Evolutionary conservation across 2,888 invertebrate genomes (phyloP).

Genomic region (Cheilosia vernalis): DNA sequence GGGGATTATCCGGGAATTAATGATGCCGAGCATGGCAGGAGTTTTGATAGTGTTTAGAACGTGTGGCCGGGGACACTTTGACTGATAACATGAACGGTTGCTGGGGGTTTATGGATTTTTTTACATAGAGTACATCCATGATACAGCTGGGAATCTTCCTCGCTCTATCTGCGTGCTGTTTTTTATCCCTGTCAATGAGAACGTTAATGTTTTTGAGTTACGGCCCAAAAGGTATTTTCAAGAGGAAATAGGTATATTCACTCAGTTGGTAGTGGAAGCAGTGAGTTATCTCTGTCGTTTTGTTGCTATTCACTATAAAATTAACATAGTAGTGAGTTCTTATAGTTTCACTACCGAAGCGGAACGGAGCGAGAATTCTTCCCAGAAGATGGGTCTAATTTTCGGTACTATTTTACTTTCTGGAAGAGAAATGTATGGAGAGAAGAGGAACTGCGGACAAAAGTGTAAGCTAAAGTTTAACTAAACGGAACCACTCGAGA

Average conservation of each 20-base stretch:
- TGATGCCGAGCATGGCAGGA: slow-evolving; percentile 31
- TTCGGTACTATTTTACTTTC: too few species aligned
- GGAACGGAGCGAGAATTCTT: too few species aligned
- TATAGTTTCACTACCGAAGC: too few species aligned
- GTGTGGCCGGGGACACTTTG: slow-evolving; percentile 8
- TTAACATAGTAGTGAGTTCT: background rate
- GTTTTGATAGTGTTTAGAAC: slow-evolving; percentile 40
- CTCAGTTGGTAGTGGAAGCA: background rate
- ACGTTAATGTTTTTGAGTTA: background rate
- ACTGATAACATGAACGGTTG: slow-evolving; percentile 46
- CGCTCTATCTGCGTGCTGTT: slow-evolving; percentile 5
- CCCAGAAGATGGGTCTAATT: too few species aligned
- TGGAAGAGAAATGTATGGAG: too few species aligned
- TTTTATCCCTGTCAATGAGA: background rate
- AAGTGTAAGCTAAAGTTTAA: too few species aligned
- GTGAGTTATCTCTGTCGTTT: too few species aligned
- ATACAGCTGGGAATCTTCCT: background rate
- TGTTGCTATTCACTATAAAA: too few species aligned
- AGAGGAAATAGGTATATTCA: background rate
- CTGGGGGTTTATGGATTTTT: slow-evolving; percentile 16
- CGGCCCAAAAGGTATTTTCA: background rate
- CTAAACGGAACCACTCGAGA: too few species aligned
- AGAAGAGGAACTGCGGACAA: too few species aligned
- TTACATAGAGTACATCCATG: background rate
- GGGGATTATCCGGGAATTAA: slow-evolving; percentile 64